Percentiles rank a stretch among this genome's conserved stretches.
Evolutionary conservation across 1,140 invertebrate genomes (phyloP).

Genomic region (Zaprionus ghesquierei): DNA sequence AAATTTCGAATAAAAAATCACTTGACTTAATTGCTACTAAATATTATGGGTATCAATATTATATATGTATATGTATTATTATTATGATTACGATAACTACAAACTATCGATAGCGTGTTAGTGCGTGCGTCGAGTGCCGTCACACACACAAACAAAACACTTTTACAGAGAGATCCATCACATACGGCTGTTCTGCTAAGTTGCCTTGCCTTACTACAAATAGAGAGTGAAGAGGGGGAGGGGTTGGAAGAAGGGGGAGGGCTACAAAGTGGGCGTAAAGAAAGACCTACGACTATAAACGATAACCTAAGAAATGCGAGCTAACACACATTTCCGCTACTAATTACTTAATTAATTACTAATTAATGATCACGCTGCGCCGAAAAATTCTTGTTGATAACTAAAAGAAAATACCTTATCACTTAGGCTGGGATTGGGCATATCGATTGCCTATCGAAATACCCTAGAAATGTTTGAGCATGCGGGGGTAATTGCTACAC

Average conservation of each 20-base stretch:
- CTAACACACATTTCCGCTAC: neutral
- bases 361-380: slow-evolving; percentile 79
- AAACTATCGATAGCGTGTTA: slow-evolving; percentile 53
- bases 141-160: slow-evolving; percentile 39
- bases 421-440: slow-evolving; percentile 32
- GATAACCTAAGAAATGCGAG: slow-evolving; percentile 25
- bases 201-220: slow-evolving; percentile 50
- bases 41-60: neutral
- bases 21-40: slow-evolving; percentile 3
- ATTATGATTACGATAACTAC: slow-evolving; percentile 54
- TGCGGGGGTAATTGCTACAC: neutral
- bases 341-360: slow-evolving; percentile 62
- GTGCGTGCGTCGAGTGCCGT: neutral
- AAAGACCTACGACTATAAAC: slow-evolving; percentile 17
- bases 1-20: slow-evolving; percentile 58
- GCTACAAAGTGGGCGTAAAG: slow-evolving; percentile 7
- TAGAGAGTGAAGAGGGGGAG: neutral
- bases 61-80: neutral
- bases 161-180: slow-evolving; percentile 75
- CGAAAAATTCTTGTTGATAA: slow-evolving; percentile 52
- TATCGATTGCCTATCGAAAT: slow-evolving; percentile 5
- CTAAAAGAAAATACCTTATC: slow-evolving; percentile 47
- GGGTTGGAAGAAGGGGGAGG: neutral
- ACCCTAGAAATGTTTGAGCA: neutral
- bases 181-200: slow-evolving; percentile 71